These are phyloP conservation scores for Linnaemya tessellans DNA, from an alignment of 2,888 invertebrate species.

Conservation along the genomic window DNA sequence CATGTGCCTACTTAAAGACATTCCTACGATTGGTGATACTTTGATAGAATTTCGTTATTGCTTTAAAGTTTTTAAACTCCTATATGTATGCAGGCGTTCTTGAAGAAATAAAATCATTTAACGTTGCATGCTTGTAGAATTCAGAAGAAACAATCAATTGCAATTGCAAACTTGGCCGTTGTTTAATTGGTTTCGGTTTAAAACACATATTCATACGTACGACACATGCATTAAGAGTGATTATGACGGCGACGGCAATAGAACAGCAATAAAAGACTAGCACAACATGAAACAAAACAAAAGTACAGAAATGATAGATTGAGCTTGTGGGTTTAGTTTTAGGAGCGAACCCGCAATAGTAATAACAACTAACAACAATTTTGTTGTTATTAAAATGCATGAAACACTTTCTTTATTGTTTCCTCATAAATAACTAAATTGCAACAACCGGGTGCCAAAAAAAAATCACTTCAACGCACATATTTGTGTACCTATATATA, in stretches of 20 bases:
- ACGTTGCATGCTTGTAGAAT: background rate
- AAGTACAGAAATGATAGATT: background rate
- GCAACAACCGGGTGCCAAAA: constrained; percentile 15
- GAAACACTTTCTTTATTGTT: constrained; percentile 76
- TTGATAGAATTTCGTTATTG: background rate
- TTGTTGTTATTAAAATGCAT: constrained; percentile 80
- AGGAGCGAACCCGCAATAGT: constrained; percentile 8
- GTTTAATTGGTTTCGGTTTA: background rate
- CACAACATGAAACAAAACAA: background rate
- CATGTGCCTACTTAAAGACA: background rate
- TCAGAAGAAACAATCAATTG: constrained; percentile 12
- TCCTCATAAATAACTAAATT: constrained; percentile 1
- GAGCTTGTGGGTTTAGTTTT: background rate
- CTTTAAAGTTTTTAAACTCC: background rate
- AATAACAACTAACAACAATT: constrained; percentile 14
- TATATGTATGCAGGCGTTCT: background rate
- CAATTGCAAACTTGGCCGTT: constrained; percentile 11
- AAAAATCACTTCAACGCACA: constrained; percentile 26
- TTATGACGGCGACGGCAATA: background rate
- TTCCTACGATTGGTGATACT: constrained; percentile 7
- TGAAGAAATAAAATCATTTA: background rate
- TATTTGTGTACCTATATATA: too few relatives aligned
- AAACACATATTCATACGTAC: background rate
- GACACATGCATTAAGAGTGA: background rate
- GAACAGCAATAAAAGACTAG: background rate